Percentiles rank a stretch among this genome's conserved stretches.
phyloP scores from a whole-genome alignment of 2,113 vertebrate species.

The Megatriorchis doriae region DNA sequence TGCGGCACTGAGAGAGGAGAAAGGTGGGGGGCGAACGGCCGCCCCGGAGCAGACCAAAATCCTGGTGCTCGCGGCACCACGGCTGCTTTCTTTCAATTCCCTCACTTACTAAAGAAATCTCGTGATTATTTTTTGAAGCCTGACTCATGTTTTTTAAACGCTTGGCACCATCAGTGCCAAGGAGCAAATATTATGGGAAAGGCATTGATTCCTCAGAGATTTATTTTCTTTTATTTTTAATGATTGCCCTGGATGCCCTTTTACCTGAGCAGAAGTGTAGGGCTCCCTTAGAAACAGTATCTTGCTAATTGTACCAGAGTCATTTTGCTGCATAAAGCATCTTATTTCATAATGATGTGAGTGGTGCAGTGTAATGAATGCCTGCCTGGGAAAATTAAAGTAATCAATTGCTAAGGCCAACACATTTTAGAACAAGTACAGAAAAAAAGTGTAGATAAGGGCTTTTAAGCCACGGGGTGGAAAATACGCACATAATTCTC shows the following conservation, averaged over 20 bases:
- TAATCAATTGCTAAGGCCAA: not conserved
- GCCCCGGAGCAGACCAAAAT: not conserved
- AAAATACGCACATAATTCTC: not conserved
- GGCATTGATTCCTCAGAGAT: not conserved
- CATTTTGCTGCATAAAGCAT: not conserved
- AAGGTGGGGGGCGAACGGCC: too few relatives aligned
- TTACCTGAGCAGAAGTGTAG: not conserved
- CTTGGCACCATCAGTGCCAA: not conserved
- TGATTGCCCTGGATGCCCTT: not conserved
- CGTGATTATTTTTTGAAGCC: not conserved
- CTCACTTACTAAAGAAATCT: not conserved
- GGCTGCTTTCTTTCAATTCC: not conserved
- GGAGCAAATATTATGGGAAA: not conserved
- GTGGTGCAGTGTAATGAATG: not conserved
- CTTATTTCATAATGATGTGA: not conserved
- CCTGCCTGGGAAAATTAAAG: slow-evolving; percentile 8
- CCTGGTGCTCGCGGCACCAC: rapidly evolving
- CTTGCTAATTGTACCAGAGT: not conserved
- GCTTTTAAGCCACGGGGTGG: not conserved
- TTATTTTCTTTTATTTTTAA: not conserved
- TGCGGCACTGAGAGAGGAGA: too few relatives aligned
- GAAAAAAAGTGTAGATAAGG: not conserved
- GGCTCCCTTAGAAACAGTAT: not conserved
- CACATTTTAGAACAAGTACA: not conserved
- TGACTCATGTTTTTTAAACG: not conserved